Conservation (phyloP, 1,140 invertebrate genomes). For the Anoplophora glabripennis region DNA sequence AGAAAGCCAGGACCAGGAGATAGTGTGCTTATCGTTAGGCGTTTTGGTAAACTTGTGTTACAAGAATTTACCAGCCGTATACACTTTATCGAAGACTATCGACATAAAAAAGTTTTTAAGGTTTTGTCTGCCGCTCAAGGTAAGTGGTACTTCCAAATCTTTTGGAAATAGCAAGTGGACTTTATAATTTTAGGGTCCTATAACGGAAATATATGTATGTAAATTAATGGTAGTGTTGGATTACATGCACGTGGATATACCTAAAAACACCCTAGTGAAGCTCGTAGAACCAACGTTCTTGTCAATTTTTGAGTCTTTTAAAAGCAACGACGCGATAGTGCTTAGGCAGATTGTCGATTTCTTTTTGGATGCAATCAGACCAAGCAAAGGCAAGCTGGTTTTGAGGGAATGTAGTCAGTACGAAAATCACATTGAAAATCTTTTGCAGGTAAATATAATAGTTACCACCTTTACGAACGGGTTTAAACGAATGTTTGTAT, state of each 20-base stretch:
- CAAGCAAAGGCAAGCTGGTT: constrained; percentile 9
- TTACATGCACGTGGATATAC: constrained; percentile 52
- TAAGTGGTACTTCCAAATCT: constrained; percentile 30
- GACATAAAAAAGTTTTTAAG: constrained; percentile 61
- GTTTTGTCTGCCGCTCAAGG: constrained; percentile 58
- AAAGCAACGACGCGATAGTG: constrained; percentile 49
- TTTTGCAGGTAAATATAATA: constrained; percentile 37
- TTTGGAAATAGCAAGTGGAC: background rate
- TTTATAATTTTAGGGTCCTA: constrained; percentile 38
- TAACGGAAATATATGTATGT: constrained; percentile 53
- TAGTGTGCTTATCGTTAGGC: constrained; percentile 58
- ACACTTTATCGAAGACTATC: constrained; percentile 61
- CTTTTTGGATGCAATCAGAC: constrained; percentile 52
- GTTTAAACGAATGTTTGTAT: too few relatives aligned
- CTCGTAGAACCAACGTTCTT: constrained; percentile 53
- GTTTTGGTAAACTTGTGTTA: constrained; percentile 72
- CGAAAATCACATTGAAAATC: constrained; percentile 18
- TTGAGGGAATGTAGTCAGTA: constrained; percentile 26
- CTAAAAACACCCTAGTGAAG: constrained; percentile 52
- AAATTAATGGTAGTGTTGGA: constrained; percentile 59
- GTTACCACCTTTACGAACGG: too few relatives aligned
- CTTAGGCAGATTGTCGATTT: constrained; percentile 57
- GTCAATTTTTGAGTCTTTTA: constrained; percentile 52
- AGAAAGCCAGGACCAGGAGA: constrained; percentile 54
- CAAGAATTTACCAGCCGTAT: constrained; percentile 64